Evolutionary conservation across 2,888 invertebrate species (phyloP).

Genomic region (Dasysyrphus albostriatus): DNA sequence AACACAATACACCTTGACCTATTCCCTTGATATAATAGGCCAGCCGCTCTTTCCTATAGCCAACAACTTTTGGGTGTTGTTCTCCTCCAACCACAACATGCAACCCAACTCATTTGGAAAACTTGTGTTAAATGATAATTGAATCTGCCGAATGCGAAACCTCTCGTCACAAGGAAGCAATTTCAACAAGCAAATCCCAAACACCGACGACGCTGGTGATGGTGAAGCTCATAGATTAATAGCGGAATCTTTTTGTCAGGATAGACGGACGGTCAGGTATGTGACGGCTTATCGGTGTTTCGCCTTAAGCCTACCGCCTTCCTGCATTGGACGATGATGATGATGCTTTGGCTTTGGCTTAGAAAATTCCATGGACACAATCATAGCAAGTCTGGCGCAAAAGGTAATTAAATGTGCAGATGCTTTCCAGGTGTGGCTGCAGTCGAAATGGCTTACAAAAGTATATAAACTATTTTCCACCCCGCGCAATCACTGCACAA

Average conservation of each 20-base stretch:
- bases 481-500: conserved; percentile 58
- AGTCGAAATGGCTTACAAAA: conserved; percentile 20
- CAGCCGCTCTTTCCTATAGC: neutral
- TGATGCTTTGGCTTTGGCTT: conserved; percentile 45
- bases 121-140: conserved; percentile 73
- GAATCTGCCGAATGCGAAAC: conserved; percentile 44
- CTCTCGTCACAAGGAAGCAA: conserved; percentile 58
- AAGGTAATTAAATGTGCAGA: conserved; percentile 75
- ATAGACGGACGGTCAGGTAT: conserved; percentile 36
- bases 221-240: conserved; percentile 70
- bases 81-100: neutral
- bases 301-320: conserved; percentile 49
- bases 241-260: conserved; percentile 67
- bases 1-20: neutral
- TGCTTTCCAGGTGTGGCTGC: conserved; percentile 72
- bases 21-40: neutral
- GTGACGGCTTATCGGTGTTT: conserved; percentile 56
- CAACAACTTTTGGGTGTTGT: neutral
- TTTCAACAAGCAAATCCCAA: conserved; percentile 54
- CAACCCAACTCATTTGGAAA: conserved; percentile 4
- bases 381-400: conserved; percentile 33
- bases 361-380: conserved; percentile 58
- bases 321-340: conserved; percentile 6
- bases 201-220: conserved; percentile 10
- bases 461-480: conserved; percentile 42